Evolutionary conservation across 2,113 vertebrate genomes (phyloP), one percentile per base, ranked within the genome.

Genomic region (Paedocypris sp.): DNA sequence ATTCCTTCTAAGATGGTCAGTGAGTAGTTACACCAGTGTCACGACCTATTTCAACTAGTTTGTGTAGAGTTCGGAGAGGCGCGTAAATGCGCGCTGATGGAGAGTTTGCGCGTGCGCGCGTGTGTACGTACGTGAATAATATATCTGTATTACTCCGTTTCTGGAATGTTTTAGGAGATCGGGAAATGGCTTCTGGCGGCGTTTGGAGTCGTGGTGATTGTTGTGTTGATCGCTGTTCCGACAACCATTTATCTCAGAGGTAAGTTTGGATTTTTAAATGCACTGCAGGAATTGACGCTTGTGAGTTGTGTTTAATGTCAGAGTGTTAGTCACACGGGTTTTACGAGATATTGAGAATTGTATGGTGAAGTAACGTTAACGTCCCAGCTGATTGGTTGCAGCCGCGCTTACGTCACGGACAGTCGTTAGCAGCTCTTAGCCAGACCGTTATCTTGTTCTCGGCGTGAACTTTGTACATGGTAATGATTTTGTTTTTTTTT

Each of bases 201-300:
- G 11, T 32, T 73, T 2, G 84, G 74, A 8, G 7, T 72, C 0
- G 72, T 68, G 0, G 77, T 73, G 18, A 75, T 85, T 13, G 68
- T 84, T 18, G 35, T 68, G 5, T 35, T 85, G 36, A 87, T 87
- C 6, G 79, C 72, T 9, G 85, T 87, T 0, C 86, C 86, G 7
- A 82, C 80, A 1, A 69, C 64, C 3, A 46, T 87, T 2, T 74
- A 45, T 42, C 25, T 86, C 3, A 79, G 68, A 0, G 80, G 86
- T 87, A 74, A 70, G 82, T 67, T n/a, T n/a, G n/a, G 2, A 8
- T 59, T 46, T 38, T 23, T n/a, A n/a, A n/a, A n/a, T n/a, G n/a
- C n/a, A n/a, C n/a, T n/a, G n/a, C n/a, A n/a, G n/a, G n/a, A n/a
- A n/a, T n/a, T n/a, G n/a, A n/a, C n/a, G n/a, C n/a, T n/a, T n/a